These are phyloP conservation scores for Agriopis marginaria DNA, from an alignment of 2,888 invertebrate species.

Conservation along the genomic window DNA sequence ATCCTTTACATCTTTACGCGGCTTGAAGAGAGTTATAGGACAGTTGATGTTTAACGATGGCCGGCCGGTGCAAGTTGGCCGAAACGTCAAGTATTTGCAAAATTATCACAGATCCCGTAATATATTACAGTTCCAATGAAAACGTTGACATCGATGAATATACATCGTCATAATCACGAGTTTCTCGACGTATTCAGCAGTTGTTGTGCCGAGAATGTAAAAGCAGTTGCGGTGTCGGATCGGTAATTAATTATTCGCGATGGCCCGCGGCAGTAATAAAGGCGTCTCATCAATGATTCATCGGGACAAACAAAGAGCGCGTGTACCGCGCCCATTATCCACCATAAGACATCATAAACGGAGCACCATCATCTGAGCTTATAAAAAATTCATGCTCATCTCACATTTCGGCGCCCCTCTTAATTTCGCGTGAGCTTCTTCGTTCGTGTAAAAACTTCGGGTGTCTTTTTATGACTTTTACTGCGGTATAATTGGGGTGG, in stretches of 20 bases:
- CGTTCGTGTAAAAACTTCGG: constrained; percentile 86
- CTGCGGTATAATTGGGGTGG: constrained; percentile 87
- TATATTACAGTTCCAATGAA: constrained; percentile 55
- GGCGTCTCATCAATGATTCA: constrained; percentile 82
- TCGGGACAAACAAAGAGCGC: constrained; percentile 76
- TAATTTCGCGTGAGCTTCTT: constrained; percentile 85
- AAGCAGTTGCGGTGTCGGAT: constrained; percentile 50
- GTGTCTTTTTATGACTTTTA: constrained; percentile 87
- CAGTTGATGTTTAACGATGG: constrained; percentile 50
- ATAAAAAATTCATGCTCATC: constrained; percentile 87
- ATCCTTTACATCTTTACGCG: constrained; percentile 34
- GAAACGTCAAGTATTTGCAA: constrained; percentile 48
- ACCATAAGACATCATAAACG: constrained; percentile 86
- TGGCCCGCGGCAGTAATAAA: constrained; percentile 76
- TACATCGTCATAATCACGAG: constrained; percentile 51
- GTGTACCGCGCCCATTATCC: constrained; percentile 81
- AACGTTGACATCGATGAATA: constrained; percentile 52
- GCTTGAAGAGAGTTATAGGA: constrained; percentile 49
- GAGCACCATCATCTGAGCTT: constrained; percentile 85
- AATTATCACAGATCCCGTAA: constrained; percentile 53
- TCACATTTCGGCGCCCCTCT: constrained; percentile 86
- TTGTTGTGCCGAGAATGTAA: constrained; percentile 48
- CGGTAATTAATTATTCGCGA: constrained; percentile 82
- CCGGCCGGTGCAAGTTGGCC: constrained; percentile 44
- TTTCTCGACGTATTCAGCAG: constrained; percentile 53